Conservation (phyloP, 2,797 vertebrate species). For the Sandelia bainsii region DNA sequence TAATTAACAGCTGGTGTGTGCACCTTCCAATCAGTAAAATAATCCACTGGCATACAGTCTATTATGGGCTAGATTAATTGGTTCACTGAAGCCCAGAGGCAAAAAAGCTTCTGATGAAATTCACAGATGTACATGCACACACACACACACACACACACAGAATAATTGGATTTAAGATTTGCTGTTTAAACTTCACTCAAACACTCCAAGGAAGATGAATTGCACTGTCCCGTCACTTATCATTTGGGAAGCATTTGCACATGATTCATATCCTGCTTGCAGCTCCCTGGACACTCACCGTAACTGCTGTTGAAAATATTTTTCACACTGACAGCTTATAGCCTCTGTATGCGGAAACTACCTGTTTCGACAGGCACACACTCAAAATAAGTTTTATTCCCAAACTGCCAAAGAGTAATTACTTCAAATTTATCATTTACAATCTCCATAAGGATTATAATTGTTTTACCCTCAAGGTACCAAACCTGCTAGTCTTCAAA, state of each 20-base stretch:
- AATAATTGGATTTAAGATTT: slow-evolving; percentile 39
- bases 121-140: slow-evolving; percentile 8
- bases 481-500: slow-evolving; percentile 14
- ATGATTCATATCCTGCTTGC: slow-evolving; percentile 10
- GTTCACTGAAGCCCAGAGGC: slow-evolving; percentile 56
- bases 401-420: slow-evolving; percentile 29
- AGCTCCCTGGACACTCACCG: slow-evolving; percentile 9
- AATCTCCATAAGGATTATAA: neutral
- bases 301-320: slow-evolving; percentile 18
- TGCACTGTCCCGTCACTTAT: slow-evolving; percentile 32
- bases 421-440: slow-evolving; percentile 2
- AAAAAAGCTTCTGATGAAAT: slow-evolving; percentile 52
- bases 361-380: slow-evolving; percentile 23
- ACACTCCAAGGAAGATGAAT: slow-evolving; percentile 13
- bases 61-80: slow-evolving; percentile 76
- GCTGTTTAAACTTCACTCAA: slow-evolving; percentile 25
- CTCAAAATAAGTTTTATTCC: slow-evolving; percentile 22
- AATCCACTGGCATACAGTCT: slow-evolving; percentile 70
- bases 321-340: slow-evolving; percentile 9
- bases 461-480: slow-evolving; percentile 18
- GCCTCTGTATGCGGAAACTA: neutral
- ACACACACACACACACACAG: slow-evolving; percentile 3
- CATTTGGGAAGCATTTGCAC: slow-evolving; percentile 29
- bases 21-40: slow-evolving; percentile 73
- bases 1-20: slow-evolving; percentile 73